phyloP scores from a whole-genome alignment of 1,140 invertebrate species.

The Papilio xuthus region DNA sequence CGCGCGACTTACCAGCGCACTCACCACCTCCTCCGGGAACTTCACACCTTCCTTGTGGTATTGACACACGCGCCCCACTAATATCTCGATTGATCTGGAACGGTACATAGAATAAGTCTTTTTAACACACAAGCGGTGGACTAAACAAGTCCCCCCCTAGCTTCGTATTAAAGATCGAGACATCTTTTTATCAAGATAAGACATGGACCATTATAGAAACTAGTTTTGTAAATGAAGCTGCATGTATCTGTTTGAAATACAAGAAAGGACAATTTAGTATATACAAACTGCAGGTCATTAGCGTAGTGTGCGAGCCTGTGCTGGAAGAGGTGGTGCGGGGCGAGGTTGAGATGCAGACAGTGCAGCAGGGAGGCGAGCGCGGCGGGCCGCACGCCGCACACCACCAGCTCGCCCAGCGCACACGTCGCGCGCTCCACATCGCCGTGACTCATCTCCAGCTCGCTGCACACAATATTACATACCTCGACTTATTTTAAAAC shows the following conservation, averaged over 20 bases:
- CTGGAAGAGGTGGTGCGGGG: not conserved
- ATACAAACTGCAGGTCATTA: conserved; percentile 41
- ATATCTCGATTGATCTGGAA: conserved; percentile 51
- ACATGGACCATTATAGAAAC: too few species aligned
- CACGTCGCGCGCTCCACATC: conserved; percentile 36
- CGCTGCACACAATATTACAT: conserved; percentile 44
- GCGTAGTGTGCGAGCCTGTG: conserved; percentile 47
- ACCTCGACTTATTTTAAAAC: too few species aligned
- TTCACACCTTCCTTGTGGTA: conserved; percentile 64
- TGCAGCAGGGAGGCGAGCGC: conserved; percentile 57
- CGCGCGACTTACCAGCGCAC: conserved; percentile 45
- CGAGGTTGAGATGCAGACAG: conserved; percentile 55
- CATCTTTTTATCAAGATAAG: too few species aligned
- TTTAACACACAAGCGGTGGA: too few species aligned
- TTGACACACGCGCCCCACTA: conserved; percentile 57
- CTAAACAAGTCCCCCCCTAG: too few species aligned
- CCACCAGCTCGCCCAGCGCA: conserved; percentile 42
- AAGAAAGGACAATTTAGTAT: too few species aligned
- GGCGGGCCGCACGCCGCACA: conserved; percentile 40
- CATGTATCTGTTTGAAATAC: too few species aligned
- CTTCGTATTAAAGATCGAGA: too few species aligned
- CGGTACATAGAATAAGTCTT: not conserved
- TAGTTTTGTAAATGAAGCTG: too few species aligned
- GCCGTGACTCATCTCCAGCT: conserved; percentile 63
- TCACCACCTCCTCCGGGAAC: conserved; percentile 54